Evolutionary conservation across 1,140 invertebrate genomes (phyloP), one percentile per base, ranked within the genome.

Genomic region (Chlorops oryzae): DNA sequence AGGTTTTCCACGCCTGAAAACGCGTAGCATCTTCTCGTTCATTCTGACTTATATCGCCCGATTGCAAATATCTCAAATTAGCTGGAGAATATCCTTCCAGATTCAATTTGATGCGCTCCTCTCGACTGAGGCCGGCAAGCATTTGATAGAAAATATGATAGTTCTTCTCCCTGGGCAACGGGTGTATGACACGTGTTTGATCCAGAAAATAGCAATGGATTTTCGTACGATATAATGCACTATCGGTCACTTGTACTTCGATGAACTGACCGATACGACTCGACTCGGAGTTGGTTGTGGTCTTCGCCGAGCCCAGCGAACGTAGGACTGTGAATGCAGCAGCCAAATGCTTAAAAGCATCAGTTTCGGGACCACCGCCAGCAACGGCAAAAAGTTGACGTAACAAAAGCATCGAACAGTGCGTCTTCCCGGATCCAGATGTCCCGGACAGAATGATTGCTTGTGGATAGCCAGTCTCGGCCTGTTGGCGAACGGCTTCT

Each of bases 141-240:
- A 97, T 88, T 75, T 97, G 92, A 75, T 97, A 97, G 77, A 97
- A 97, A 65, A 96, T 95, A 66, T 96, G 92, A 70, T 95, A 97
- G 75, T 96, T 96, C 63, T 93, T 92, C 74, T 96, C 92, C 62
- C 87, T 85, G 7, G 84, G 77, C 54, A 90, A 75, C 5, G 89
- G 89, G 23, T 83, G 78, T 50, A 94, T 92, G 13, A 96, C 91
- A 45, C 93, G 81, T 23, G 89, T 93, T 74, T 96, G 89, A 66
- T 96, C 92, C 47, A 72, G 48, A 75, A 95, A 95, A 66, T 95
- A 95, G 72, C 91, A 95, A 69, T 96, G 92, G 57, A 96, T 95
- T 79, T 95, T 96, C 3, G 92, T 95, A 63, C 92, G 81, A 72
- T 96, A 95, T 22, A 96, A 75, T 10, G 91, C 91, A 47, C 92